These are phyloP conservation scores for Coturnix japonica DNA, from an alignment of 2,113 vertebrate species.

Conservation along the genomic window DNA sequence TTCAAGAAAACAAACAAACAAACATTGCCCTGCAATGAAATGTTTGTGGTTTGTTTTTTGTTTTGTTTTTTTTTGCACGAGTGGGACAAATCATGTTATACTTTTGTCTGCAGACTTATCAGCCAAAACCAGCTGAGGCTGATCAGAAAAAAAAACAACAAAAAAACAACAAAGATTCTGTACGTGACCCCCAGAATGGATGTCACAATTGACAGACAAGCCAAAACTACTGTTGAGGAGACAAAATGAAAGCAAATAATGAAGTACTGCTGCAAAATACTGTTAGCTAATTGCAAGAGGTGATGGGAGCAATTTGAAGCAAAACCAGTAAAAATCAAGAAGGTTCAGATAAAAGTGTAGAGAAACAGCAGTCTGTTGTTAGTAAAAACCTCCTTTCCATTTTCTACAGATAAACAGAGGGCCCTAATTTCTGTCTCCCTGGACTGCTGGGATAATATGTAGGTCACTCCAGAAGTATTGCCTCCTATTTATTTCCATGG, in stretches of 20 bases:
- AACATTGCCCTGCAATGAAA: no score
- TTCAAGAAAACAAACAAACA: not conserved
- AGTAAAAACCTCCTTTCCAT: rapidly evolving
- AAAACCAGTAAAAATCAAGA: not conserved
- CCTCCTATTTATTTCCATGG: no score
- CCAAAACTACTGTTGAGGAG: not conserved
- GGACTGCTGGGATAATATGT: not conserved
- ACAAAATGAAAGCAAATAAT: not conserved
- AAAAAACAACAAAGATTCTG: not conserved
- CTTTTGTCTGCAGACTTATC: not conserved
- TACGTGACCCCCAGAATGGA: not conserved
- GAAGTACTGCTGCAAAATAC: not conserved
- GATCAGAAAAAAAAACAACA: no score
- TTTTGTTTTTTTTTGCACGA: not conserved
- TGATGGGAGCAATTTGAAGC: not conserved
- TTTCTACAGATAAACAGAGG: not conserved
- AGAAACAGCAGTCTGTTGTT: not conserved
- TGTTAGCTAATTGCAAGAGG: not conserved
- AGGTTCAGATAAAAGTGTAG: not conserved
- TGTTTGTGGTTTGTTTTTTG: no score
- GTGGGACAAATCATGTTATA: not conserved
- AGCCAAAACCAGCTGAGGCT: not conserved
- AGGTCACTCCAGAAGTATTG: no score
- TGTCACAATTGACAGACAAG: not conserved
- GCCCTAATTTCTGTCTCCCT: not conserved